phyloP scores from a whole-genome alignment of 2,888 invertebrate species.

The Malthinus seriepunctatus region DNA sequence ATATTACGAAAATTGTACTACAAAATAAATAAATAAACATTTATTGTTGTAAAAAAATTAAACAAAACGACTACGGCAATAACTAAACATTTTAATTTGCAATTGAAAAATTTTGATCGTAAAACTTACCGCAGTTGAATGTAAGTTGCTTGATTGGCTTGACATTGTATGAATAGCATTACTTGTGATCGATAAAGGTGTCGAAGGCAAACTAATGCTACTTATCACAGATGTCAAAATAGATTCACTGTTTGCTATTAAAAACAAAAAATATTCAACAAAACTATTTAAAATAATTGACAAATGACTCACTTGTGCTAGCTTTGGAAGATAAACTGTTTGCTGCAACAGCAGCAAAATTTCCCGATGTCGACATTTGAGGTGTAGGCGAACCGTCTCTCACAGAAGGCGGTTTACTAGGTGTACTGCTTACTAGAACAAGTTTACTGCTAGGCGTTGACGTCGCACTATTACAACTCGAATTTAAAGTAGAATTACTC shows the following conservation, averaged over 20 bases:
- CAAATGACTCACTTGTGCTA: slow-evolving; percentile 52
- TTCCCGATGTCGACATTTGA: slow-evolving; percentile 55
- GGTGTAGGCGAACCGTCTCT: slow-evolving; percentile 55
- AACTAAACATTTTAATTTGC: too few relatives aligned
- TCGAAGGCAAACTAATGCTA: slow-evolving; percentile 42
- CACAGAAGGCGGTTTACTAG: slow-evolving; percentile 48
- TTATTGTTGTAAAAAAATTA: too few relatives aligned
- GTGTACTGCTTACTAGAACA: slow-evolving; percentile 49
- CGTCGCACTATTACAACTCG: slow-evolving; percentile 51
- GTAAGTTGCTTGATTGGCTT: slow-evolving; percentile 27
- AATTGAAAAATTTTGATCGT: too few relatives aligned
- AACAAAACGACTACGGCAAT: too few relatives aligned
- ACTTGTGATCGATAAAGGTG: slow-evolving; percentile 17
- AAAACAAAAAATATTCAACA: too few relatives aligned
- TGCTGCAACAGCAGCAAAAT: slow-evolving; percentile 70
- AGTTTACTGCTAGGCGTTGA: slow-evolving; percentile 51
- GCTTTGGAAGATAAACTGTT: slow-evolving; percentile 40
- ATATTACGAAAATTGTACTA: too few relatives aligned
- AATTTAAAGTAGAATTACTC: slow-evolving; percentile 57
- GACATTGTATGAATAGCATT: slow-evolving; percentile 24
- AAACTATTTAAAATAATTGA: background rate
- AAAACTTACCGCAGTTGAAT: slow-evolving; percentile 29
- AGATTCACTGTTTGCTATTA: slow-evolving; percentile 44
- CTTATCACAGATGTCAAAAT: slow-evolving; percentile 51
- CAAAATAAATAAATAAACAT: too few relatives aligned